phyloP scores from a whole-genome alignment of 2,888 invertebrate genomes.

The Cheilosia variabilis region DNA sequence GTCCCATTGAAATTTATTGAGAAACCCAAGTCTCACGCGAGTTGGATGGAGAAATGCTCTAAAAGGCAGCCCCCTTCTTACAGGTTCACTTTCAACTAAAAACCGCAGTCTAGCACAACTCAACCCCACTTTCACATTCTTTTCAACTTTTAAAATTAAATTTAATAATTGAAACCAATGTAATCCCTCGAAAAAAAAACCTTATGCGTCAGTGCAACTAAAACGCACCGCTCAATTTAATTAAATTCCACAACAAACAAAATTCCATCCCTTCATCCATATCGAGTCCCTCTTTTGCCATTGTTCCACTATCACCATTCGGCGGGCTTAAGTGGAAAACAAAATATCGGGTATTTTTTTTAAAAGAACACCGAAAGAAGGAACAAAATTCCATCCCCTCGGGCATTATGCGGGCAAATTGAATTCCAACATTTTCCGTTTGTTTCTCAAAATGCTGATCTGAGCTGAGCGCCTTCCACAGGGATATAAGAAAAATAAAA shows the following conservation, averaged over 20 bases:
- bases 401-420: conserved; percentile 58
- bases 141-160: background rate
- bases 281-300: background rate
- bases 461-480: conserved; percentile 4
- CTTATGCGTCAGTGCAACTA: background rate
- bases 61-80: too few species aligned
- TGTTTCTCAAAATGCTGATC: conserved; percentile 23
- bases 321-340: conserved; percentile 27
- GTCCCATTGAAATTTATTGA: too few species aligned
- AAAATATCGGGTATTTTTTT: background rate
- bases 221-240: conserved; percentile 13
- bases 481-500: too few species aligned
- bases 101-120: too few species aligned
- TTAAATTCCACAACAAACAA: conserved; percentile 27
- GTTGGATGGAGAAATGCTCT: too few species aligned
- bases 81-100: background rate
- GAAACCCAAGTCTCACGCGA: too few species aligned
- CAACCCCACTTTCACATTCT: too few species aligned
- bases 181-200: background rate
- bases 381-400: conserved; percentile 32
- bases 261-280: background rate
- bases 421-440: conserved; percentile 47
- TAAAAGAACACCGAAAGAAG: conserved; percentile 3
- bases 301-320: conserved; percentile 8
- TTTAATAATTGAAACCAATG: background rate